Conservation (phyloP, 2,113 vertebrate genomes). For the Macrotus californicus region DNA sequence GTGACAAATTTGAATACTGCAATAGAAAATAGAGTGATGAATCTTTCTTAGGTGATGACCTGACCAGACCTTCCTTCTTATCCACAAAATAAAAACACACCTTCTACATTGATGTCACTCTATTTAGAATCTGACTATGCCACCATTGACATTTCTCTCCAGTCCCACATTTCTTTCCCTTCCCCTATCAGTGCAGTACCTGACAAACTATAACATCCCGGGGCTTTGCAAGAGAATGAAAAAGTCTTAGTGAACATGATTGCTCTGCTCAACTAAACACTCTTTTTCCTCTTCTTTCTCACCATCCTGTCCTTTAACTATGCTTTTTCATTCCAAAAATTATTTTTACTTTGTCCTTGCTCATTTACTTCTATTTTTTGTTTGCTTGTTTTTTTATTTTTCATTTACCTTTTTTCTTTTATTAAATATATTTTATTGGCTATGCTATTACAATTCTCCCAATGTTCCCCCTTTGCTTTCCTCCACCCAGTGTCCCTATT, state of each 20-base stretch:
- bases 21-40: neutral
- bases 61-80: slow-evolving; percentile 1
- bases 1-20: neutral
- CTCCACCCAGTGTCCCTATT: too few species aligned
- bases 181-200: neutral
- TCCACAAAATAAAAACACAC: neutral
- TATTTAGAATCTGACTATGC: neutral
- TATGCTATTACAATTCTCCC: too few species aligned
- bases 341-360: neutral
- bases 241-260: neutral
- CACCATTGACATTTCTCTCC: neutral
- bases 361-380: neutral
- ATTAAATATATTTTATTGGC: too few species aligned
- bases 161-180: neutral
- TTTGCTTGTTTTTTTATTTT: too few species aligned
- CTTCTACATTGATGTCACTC: neutral
- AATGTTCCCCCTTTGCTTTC: too few species aligned
- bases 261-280: neutral
- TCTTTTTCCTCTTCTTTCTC: neutral
- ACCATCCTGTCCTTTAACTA: neutral
- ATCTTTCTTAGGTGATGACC: neutral
- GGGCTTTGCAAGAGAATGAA: neutral
- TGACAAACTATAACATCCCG: neutral
- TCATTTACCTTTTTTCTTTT: too few species aligned
- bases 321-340: neutral